Percentiles rank a stretch among this genome's conserved stretches.
Evolutionary conservation across 2,797 vertebrate species (phyloP).

Genomic region (Momotus momota): DNA sequence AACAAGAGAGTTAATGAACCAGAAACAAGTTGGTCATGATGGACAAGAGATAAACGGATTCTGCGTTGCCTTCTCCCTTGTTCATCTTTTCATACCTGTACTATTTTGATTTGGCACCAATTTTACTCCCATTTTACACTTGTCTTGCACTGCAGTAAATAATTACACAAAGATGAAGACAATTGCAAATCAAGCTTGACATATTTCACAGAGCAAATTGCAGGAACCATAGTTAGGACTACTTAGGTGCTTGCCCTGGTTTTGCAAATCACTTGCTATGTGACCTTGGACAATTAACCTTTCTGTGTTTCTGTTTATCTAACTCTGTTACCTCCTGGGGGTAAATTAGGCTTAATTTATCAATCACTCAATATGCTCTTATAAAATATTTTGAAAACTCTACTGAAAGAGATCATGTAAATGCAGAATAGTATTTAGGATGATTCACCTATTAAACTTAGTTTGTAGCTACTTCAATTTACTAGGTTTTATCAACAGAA

Average conservation of each 20-base stretch:
- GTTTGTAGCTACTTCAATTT: not conserved
- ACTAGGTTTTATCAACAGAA: not conserved
- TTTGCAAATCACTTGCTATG: constrained; percentile 28
- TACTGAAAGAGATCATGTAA: not conserved
- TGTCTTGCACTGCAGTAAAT: constrained; percentile 8
- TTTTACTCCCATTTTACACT: constrained; percentile 27
- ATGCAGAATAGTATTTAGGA: not conserved
- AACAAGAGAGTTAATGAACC: constrained; percentile 61
- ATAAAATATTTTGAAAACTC: constrained; percentile 13
- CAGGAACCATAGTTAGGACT: not conserved
- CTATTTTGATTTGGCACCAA: not conserved
- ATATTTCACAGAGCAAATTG: constrained; percentile 16
- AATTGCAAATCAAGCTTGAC: constrained; percentile 38
- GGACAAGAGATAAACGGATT: constrained; percentile 26
- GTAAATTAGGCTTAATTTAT: constrained; percentile 29
- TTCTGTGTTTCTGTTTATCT: constrained; percentile 37
- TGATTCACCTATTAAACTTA: not conserved
- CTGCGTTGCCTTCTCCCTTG: not conserved
- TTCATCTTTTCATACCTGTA: not conserved
- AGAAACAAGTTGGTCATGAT: not conserved
- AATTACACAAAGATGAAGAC: constrained; percentile 45
- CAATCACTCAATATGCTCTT: not conserved
- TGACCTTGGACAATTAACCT: constrained; percentile 46
- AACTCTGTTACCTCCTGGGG: not conserved
- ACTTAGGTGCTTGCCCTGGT: constrained; percentile 8